Base-by-base conservation (phyloP, 1,140 invertebrate genomes). In the Atta colombica region DNA sequence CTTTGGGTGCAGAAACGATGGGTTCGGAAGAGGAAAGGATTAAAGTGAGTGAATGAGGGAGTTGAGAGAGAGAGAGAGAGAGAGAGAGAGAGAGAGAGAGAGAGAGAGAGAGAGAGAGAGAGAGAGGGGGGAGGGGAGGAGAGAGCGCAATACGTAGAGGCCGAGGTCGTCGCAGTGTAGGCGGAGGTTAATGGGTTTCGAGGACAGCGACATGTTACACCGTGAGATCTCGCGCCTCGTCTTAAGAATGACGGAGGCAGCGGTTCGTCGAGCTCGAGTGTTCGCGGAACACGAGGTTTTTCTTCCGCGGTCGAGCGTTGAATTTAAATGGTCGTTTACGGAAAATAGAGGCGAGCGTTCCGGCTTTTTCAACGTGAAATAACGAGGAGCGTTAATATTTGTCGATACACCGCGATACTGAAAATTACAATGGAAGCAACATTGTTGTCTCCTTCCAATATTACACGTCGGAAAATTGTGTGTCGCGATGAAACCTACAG, bases 161-260 rank as follows among this genome's bases (percentile, higher is more conserved):
- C 68, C 85, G 39, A 75, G 86, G 85, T 90, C 81, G 78, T 87
- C 63, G 45, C 39, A 66, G 61, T 25, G 77, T 35, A 68, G 71
- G 77, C 71, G 88, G 72, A 63, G 89, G 85, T 90, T 90, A 90
- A 90, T 90, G 71, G 89, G 88, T 90, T 86, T 90, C 77, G 89
- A 90, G 89, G 88, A 88, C 88, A 89, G 35, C 77, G 74, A 75
- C 75, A 88, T 84, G 77, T 87, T 90, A 89, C 85, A 90, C 55
- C 88, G 74, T 77, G 88, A 90, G 85, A 85, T 90, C 74, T 90
- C 74, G 65, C 87, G 88, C 68, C 75, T 74, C 88, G 86, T 85
- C 84, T 12, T 87, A 77, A 89, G 85, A 89, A 89, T 72, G 71
- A 89, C 39, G 85, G 71, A 65, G 53, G 65, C 61, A 21, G 68